These are phyloP conservation scores for Creontiades dilutus DNA, from an alignment of 2,888 invertebrate genomes.

Conservation along the genomic window DNA sequence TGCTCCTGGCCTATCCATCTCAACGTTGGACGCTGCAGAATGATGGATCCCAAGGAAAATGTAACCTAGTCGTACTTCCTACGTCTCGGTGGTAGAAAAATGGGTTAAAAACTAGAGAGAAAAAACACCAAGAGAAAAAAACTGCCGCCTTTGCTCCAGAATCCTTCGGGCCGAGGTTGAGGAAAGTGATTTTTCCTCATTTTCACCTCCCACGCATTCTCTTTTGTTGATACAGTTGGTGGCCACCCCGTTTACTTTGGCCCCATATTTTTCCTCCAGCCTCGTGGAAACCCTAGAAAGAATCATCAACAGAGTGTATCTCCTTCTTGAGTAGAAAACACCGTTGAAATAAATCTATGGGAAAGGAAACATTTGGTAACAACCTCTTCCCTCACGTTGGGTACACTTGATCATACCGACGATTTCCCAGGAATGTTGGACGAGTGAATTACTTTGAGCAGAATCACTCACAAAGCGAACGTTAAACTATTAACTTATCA, in stretches of 20 bases:
- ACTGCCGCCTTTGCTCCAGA: background rate
- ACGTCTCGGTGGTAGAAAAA: background rate
- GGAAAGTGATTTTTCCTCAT: constrained; percentile 49
- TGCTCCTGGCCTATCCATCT: no score
- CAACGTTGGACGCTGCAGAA: no score
- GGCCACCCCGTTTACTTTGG: constrained; percentile 21
- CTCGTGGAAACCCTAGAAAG: background rate
- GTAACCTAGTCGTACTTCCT: background rate
- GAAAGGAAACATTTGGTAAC: no score
- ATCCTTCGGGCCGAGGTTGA: constrained; percentile 32
- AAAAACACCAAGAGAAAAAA: background rate
- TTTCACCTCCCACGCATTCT: constrained; percentile 33
- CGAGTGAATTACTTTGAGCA: no score
- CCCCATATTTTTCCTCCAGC: background rate
- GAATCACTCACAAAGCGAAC: no score
- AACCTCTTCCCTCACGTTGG: no score
- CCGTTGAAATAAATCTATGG: no score
- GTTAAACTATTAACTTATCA: no score
- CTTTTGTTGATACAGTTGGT: constrained; percentile 44
- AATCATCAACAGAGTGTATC: constrained; percentile 23
- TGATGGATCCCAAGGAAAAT: background rate
- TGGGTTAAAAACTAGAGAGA: background rate
- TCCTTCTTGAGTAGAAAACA: constrained; percentile 8
- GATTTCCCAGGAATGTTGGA: no score
- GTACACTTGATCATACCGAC: no score